phyloP scores from a whole-genome alignment of 2,888 invertebrate species.

The Clunio marinus region DNA sequence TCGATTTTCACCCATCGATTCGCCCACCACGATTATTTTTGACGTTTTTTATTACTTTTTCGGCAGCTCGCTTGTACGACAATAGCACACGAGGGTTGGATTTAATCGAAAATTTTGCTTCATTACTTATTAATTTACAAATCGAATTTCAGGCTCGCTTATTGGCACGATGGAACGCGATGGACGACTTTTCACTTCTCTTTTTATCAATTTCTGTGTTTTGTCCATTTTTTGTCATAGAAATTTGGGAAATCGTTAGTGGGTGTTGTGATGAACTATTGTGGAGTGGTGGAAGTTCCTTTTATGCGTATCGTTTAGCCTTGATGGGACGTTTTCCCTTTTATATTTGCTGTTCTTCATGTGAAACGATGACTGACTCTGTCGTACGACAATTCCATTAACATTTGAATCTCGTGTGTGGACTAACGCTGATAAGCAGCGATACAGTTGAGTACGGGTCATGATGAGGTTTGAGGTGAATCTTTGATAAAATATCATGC shows the following conservation, averaged over 20 bases:
- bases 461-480: not conserved
- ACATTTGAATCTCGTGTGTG: not conserved
- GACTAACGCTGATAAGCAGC: not conserved
- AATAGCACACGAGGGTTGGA: constrained; percentile 19
- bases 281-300: too few species aligned
- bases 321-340: not conserved
- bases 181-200: not conserved
- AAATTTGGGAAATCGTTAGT: constrained; percentile 15
- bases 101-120: constrained; percentile 34
- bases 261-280: constrained; percentile 6
- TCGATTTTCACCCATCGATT: not conserved
- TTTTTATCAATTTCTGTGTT: constrained; percentile 33
- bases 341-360: not conserved
- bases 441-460: not conserved
- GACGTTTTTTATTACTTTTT: not conserved
- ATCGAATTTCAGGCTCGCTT: constrained; percentile 31
- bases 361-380: not conserved
- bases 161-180: constrained; percentile 38
- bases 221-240: constrained; percentile 39
- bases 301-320: not conserved
- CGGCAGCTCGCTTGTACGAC: not conserved
- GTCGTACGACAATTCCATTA: not conserved
- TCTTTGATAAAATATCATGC: not conserved
- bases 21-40: not conserved
- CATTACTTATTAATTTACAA: constrained; percentile 38